These are phyloP conservation scores for Archips xylosteana DNA, from an alignment of 2,888 invertebrate species.

Conservation along the genomic window DNA sequence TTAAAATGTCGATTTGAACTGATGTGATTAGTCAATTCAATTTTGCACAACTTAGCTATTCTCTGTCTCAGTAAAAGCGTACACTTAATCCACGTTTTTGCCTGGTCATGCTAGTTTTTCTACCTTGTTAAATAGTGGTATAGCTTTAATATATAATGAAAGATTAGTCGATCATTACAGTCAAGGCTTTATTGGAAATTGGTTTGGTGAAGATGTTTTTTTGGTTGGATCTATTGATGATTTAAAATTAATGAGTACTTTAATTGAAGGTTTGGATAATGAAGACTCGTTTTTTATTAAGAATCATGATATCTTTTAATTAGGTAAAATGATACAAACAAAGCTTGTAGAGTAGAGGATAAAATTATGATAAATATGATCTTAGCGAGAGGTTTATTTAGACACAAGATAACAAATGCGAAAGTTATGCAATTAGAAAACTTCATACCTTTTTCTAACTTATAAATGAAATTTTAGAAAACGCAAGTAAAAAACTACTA, in stretches of 20 bases:
- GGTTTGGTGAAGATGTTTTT: slow-evolving; percentile 24
- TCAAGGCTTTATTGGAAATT: slow-evolving; percentile 31
- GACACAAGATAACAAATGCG: too few species aligned
- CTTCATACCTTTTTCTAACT: background rate
- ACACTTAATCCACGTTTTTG: slow-evolving; percentile 3
- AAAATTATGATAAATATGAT: too few species aligned
- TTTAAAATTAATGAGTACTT: slow-evolving; percentile 21
- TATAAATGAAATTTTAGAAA: too few species aligned
- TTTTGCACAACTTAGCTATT: too few species aligned
- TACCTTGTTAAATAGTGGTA: slow-evolving; percentile 31
- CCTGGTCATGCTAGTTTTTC: slow-evolving; percentile 39
- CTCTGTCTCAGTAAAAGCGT: background rate
- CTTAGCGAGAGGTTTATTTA: too few species aligned
- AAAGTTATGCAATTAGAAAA: background rate
- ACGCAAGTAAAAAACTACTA: too few species aligned
- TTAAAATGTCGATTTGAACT: too few species aligned
- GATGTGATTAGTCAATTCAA: too few species aligned
- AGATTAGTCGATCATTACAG: slow-evolving; percentile 25
- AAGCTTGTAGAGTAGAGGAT: background rate
- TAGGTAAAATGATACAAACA: background rate
- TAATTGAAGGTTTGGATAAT: slow-evolving; percentile 11
- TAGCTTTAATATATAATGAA: slow-evolving; percentile 36
- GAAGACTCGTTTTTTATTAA: background rate
- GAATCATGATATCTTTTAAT: background rate
- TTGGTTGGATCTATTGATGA: slow-evolving; percentile 14